phyloP scores from a whole-genome alignment of 2,113 vertebrate genomes.

The Micronisus gabar region DNA sequence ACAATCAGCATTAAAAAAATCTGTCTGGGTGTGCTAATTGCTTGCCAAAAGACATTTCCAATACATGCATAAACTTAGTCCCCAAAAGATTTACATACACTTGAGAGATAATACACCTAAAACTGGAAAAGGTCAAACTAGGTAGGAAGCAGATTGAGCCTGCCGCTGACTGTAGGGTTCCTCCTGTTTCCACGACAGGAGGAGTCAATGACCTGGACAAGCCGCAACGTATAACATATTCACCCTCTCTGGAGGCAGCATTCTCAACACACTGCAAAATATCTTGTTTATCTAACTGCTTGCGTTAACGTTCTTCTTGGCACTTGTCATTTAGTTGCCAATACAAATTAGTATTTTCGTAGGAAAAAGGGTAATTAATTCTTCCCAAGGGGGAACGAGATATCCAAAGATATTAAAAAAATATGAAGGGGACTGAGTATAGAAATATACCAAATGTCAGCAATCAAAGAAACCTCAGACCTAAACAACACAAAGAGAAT shows the following conservation, averaged over 20 bases:
- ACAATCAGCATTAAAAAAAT: not conserved
- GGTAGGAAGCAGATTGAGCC: not conserved
- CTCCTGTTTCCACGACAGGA: not conserved
- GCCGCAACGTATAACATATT: fast-evolving
- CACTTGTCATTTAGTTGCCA: not conserved
- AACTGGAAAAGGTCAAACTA: too few species aligned
- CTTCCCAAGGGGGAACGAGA: not conserved
- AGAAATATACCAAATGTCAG: not conserved
- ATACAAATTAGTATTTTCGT: not conserved
- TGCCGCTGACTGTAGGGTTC: not conserved
- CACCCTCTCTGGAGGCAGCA: not conserved
- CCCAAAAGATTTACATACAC: not conserved
- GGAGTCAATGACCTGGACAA: not conserved
- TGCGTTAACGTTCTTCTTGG: not conserved
- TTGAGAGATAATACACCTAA: not conserved
- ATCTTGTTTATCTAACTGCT: not conserved
- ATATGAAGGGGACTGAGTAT: not conserved
- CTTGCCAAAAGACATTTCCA: not conserved
- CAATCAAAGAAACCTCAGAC: not conserved
- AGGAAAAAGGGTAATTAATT: not conserved
- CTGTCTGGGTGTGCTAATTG: not conserved
- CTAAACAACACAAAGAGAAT: not conserved
- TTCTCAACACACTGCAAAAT: not conserved
- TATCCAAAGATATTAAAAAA: not conserved
- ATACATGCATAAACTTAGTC: not conserved